Evolutionary conservation across 2,113 vertebrate genomes (phyloP).

Genomic region (Meriones unguiculatus): DNA sequence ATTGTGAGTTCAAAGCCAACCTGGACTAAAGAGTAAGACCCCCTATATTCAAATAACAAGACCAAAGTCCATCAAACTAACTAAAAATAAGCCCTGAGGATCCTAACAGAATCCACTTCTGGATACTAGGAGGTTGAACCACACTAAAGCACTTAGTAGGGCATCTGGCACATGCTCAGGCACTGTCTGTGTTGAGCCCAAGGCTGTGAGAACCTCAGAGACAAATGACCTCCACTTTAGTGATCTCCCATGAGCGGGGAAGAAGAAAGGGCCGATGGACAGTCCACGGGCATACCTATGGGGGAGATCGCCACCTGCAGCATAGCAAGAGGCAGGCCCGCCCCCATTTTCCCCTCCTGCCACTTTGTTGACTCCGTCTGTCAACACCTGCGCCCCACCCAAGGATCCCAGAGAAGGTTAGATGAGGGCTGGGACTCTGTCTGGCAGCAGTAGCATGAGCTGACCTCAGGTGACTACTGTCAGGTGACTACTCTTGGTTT

Average conservation of each 20-base stretch:
- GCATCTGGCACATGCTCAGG: background rate
- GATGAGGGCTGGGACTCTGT: background rate
- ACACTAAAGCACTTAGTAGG: background rate
- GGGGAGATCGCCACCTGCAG: too few species aligned
- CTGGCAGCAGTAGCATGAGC: background rate
- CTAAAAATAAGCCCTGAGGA: background rate
- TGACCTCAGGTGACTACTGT: background rate
- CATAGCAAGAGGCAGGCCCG: background rate
- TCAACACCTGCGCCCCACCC: background rate
- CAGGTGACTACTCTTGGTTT: background rate
- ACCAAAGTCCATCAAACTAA: background rate
- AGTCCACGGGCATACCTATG: too few species aligned
- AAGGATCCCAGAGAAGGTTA: background rate
- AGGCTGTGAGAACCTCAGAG: background rate
- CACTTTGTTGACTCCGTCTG: background rate
- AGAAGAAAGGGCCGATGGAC: background rate
- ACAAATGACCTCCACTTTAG: background rate
- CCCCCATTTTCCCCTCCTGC: background rate
- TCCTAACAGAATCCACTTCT: background rate
- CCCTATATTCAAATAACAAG: background rate
- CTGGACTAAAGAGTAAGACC: background rate
- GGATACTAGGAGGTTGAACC: background rate
- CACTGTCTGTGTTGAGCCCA: background rate
- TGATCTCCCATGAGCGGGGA: background rate
- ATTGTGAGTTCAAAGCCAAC: background rate